A percentile compares a stretch with the other conserved stretches of the same genome.
Conservation (phyloP, 2,113 vertebrate genomes). For the Bagarius yarrelli region DNA sequence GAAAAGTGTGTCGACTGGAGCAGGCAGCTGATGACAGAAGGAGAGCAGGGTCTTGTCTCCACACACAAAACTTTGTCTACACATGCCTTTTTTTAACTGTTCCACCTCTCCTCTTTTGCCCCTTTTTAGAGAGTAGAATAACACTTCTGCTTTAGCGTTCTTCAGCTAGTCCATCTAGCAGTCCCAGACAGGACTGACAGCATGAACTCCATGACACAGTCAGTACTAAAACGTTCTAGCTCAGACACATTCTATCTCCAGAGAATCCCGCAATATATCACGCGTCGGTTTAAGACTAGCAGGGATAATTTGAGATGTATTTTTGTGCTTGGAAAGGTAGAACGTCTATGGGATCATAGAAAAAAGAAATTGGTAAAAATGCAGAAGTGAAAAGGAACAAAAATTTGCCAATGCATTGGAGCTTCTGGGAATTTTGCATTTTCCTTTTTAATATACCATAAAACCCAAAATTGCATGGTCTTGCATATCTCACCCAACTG, state of each 20-base stretch:
- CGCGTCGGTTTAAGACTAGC: background rate
- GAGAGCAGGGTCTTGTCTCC: slow-evolving; percentile 54
- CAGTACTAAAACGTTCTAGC: background rate
- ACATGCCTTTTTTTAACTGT: slow-evolving; percentile 60
- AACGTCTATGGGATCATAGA: background rate
- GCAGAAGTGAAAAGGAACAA: background rate
- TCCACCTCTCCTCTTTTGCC: background rate
- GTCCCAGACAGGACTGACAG: slow-evolving; percentile 60
- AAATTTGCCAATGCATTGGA: background rate
- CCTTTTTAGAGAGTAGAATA: slow-evolving; percentile 12
- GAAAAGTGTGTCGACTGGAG: slow-evolving; percentile 51
- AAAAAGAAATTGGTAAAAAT: background rate
- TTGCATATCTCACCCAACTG: background rate
- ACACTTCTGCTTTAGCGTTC: slow-evolving; percentile 12
- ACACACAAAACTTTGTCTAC: slow-evolving; percentile 63
- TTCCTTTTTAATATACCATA: background rate
- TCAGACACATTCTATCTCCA: no score
- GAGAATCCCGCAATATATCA: background rate
- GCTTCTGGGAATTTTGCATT: background rate
- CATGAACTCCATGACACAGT: slow-evolving; percentile 61
- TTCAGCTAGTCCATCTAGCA: slow-evolving; percentile 5
- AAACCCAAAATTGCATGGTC: background rate
- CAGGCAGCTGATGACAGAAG: slow-evolving; percentile 68
- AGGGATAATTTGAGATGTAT: background rate
- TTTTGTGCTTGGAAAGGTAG: background rate